phyloP scores from a whole-genome alignment of 1,140 invertebrate species.

The Antheraea mylitta region DNA sequence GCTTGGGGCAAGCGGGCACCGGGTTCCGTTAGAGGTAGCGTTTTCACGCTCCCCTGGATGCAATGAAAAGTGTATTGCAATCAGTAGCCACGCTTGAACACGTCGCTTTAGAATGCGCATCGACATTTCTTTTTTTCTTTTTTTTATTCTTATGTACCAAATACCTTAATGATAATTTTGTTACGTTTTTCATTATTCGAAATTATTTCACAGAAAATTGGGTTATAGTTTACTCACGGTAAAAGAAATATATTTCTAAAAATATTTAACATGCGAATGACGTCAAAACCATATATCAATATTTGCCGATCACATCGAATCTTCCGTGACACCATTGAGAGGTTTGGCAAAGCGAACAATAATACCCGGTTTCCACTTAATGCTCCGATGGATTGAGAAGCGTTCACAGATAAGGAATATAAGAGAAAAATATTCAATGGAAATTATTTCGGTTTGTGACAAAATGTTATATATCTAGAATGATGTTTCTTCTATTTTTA shows the following conservation, averaged over 20 bases:
- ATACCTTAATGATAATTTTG: background rate
- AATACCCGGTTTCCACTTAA: conserved; percentile 48
- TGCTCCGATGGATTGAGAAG: conserved; percentile 38
- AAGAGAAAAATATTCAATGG: conserved; percentile 37
- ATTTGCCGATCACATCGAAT: conserved; percentile 39
- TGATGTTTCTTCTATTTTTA: background rate
- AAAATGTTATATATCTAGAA: background rate
- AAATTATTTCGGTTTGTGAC: conserved; percentile 14
- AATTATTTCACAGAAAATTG: background rate
- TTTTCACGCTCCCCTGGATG: conserved; percentile 38
- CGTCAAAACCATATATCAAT: conserved; percentile 25
- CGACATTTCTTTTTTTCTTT: background rate
- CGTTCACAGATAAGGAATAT: conserved; percentile 32
- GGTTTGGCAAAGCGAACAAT: conserved; percentile 42
- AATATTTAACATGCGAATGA: conserved; percentile 1
- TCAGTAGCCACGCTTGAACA: conserved; percentile 35
- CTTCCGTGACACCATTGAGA: conserved; percentile 28
- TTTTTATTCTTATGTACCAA: conserved; percentile 3
- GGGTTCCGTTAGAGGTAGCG: conserved; percentile 31
- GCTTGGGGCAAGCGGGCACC: background rate
- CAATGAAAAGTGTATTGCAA: conserved; percentile 43
- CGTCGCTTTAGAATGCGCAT: conserved; percentile 19
- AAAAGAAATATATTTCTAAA: background rate
- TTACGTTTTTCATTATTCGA: too few species aligned
- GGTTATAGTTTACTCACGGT: too few species aligned